Percentiles rank a stretch among this genome's conserved stretches.
These are phyloP conservation scores for Drosophila nigromelanica DNA, from an alignment of 1,140 invertebrate species.

Conservation along the genomic window DNA sequence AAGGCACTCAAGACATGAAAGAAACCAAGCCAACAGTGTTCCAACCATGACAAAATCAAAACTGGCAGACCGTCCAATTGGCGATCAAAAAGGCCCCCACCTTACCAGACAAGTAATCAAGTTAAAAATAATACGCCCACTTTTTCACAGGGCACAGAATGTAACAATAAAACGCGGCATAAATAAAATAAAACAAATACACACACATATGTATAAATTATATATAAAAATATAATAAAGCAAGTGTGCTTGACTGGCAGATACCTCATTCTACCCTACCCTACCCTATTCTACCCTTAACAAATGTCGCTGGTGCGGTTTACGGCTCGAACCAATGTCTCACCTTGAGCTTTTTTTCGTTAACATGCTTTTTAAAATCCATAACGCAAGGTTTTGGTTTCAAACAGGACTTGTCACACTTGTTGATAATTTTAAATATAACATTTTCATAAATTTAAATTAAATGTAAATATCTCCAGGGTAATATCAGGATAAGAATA, in stretches of 20 bases:
- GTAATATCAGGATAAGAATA: too few species aligned
- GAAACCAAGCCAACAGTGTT: background rate
- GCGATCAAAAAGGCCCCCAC: conserved; percentile 20
- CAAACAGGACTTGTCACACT: too few species aligned
- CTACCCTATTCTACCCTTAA: too few species aligned
- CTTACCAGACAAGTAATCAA: conserved; percentile 14
- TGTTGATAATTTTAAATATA: too few species aligned
- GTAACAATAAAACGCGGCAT: conserved; percentile 7
- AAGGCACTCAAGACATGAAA: background rate
- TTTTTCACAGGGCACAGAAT: conserved; percentile 3
- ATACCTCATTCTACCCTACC: background rate
- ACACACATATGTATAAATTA: background rate
- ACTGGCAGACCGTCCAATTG: conserved; percentile 32
- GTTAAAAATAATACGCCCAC: conserved; percentile 38
- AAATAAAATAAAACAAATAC: background rate
- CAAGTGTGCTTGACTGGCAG: background rate
- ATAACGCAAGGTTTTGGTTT: too few species aligned
- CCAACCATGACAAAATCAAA: conserved; percentile 14
- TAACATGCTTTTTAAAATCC: too few species aligned
- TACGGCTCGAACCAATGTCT: too few species aligned
- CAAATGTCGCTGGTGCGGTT: too few species aligned
- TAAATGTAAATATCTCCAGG: too few species aligned
- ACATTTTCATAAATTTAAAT: too few species aligned
- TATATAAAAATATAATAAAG: background rate
- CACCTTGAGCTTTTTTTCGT: too few species aligned